Evolutionary conservation across 2,888 invertebrate species (phyloP), one percentile per base, ranked within the genome.

Genomic region (Cerastoderma edule): DNA sequence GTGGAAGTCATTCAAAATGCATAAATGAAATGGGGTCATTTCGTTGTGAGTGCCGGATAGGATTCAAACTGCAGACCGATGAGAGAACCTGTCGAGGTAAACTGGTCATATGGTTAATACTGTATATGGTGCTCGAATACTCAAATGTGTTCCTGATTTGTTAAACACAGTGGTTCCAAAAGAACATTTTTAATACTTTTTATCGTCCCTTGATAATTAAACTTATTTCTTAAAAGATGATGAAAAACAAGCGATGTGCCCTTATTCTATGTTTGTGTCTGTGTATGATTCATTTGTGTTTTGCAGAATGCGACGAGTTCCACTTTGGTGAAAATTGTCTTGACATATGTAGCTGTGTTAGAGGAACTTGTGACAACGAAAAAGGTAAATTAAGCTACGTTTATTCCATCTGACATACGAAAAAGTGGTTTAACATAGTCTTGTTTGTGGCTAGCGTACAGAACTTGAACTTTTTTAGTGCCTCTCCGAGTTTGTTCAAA

Each of bases 271-370:
- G 39, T 10, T 39, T 39, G 8, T 16, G 39, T 39, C 16, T 39
- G 8, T 16, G 39, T 39, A 10, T 39, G 8, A 22, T 53, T 16
- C 19, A 19, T 27, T 10, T 28, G 27, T 48, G 1, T 4, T 56
- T 60, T 67, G 16, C 39, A 73, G 73, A 46, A 56, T 73, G 73
- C 48, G 73, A 73, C n/a, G 35, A 48, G 22, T 73, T 35, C 44
- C 73, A 73, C 50, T 73, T 39, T 19, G 73, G 67, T 0, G 24
- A 22, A 33, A 48, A 68, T 0, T 73, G 73, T 64, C n/a, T 27
- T 10, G 13, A 64, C 5, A 63, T 19, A 10, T 73, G 73, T 73
- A 63, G 30, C n/a, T 73, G 73, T 33, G 19, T 73, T 1, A 30
- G 68, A 39, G 73, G 73, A 5, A 66, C 33, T 8, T 72, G 67